Conservation (phyloP, 2,888 invertebrate species). For the Caenorhabditis drosophilae region DNA sequence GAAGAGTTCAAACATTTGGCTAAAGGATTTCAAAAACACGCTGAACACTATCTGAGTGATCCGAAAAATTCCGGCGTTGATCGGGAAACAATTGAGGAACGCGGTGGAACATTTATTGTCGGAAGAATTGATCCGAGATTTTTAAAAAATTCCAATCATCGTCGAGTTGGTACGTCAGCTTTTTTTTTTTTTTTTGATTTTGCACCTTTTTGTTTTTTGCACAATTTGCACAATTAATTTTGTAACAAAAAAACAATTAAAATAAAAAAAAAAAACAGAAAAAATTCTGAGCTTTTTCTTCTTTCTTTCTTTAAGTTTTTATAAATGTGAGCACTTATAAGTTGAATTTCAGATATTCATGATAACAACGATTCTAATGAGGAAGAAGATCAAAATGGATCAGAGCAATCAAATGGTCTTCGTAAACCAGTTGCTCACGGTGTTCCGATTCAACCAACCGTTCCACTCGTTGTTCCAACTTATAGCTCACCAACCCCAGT, state of each 20-base stretch:
- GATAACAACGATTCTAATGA: conserved; percentile 5
- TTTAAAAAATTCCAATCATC: no score
- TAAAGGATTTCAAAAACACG: conserved; percentile 26
- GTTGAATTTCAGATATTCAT: background rate
- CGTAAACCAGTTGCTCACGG: conserved; percentile 15
- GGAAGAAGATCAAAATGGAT: background rate
- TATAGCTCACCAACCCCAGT: conserved; percentile 25
- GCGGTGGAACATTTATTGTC: no score
- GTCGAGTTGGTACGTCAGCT: no score
- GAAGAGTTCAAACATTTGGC: conserved; percentile 30
- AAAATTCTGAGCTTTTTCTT: background rate
- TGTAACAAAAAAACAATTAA: background rate
- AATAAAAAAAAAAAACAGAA: conserved; percentile 8
- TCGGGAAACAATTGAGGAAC: background rate
- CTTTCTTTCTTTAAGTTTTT: background rate
- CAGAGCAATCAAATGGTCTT: background rate
- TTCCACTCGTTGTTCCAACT: conserved; percentile 33
- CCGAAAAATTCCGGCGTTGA: no score
- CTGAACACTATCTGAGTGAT: conserved; percentile 17
- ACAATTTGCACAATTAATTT: no score
- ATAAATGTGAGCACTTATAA: background rate
- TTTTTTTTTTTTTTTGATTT: no score
- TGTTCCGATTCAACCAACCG: conserved; percentile 32
- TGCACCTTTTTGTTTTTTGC: no score
- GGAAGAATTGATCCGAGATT: no score